phyloP scores from a whole-genome alignment of 2,888 invertebrate species.

The Nebria brevicollis region DNA sequence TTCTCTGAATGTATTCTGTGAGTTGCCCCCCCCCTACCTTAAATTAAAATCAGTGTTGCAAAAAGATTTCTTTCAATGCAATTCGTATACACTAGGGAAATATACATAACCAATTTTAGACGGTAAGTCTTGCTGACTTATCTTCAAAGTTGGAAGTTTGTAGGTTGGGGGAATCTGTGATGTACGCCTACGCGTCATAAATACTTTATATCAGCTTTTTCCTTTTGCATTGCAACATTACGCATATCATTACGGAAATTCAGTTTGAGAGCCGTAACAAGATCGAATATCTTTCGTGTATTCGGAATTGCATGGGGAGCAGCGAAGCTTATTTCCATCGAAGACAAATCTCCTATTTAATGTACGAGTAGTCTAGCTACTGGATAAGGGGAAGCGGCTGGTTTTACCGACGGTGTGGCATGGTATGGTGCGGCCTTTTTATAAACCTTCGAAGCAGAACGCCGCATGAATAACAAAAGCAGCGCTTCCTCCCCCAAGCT shows the following conservation, averaged over 20 bases:
- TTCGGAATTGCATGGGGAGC: constrained; percentile 6
- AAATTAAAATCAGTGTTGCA: background rate
- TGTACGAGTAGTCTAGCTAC: background rate
- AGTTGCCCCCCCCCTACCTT: no score
- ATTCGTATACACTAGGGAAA: background rate
- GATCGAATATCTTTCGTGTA: background rate
- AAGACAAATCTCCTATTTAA: constrained; percentile 21
- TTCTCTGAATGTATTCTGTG: no score
- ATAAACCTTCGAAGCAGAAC: constrained; percentile 56
- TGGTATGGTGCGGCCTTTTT: constrained; percentile 53
- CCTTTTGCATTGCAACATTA: background rate
- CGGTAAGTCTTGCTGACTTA: background rate
- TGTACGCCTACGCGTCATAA: background rate
- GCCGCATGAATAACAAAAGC: constrained; percentile 61
- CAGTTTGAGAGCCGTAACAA: background rate
- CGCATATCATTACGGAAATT: background rate
- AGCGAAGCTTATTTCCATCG: constrained; percentile 9
- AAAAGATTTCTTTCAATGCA: background rate
- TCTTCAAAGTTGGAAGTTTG: background rate
- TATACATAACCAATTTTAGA: background rate
- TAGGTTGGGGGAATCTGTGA: background rate
- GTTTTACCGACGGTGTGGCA: background rate
- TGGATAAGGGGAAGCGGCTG: background rate
- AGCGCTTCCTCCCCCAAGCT: constrained; percentile 44
- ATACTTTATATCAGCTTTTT: background rate